phyloP scores from a whole-genome alignment of 2,888 invertebrate species.

The Nycteola revayana region DNA sequence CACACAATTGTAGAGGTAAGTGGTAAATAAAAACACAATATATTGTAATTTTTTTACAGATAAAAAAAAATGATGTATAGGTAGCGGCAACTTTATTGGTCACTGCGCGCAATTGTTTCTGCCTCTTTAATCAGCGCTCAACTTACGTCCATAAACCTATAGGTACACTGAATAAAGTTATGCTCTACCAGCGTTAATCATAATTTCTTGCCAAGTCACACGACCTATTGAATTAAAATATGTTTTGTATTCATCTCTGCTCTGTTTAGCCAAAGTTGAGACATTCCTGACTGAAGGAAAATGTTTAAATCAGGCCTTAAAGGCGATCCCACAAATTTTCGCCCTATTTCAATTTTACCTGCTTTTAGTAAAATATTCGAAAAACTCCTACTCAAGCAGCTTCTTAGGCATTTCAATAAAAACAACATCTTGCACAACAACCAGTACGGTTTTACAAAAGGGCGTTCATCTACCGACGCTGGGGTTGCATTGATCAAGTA shows the following conservation, averaged over 20 bases:
- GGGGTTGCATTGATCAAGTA: too few species aligned
- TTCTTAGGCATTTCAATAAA: too few species aligned
- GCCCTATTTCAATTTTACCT: too few species aligned
- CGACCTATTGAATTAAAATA: constrained; percentile 12
- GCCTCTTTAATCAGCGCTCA: constrained; percentile 6
- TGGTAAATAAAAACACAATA: constrained; percentile 6
- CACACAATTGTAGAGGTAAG: constrained; percentile 4
- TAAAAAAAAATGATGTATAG: neutral
- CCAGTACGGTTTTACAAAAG: too few species aligned
- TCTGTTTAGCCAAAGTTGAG: constrained; percentile 10
- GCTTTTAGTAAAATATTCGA: too few species aligned
- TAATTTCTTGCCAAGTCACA: constrained; percentile 14
- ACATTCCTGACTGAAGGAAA: constrained; percentile 9
- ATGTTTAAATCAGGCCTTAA: too few species aligned
- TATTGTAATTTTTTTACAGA: neutral
- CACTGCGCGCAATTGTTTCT: constrained; percentile 5
- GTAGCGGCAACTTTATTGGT: constrained; percentile 4
- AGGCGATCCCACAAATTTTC: too few species aligned
- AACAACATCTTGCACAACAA: too few species aligned
- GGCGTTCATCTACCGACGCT: too few species aligned
- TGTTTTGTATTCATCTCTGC: constrained; percentile 13
- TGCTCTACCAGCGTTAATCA: constrained; percentile 12
- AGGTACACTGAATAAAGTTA: constrained; percentile 6
- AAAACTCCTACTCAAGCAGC: too few species aligned
- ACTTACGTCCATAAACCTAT: constrained; percentile 5